phyloP scores from a whole-genome alignment of 2,888 invertebrate species.

The Oscheius sp. region DNA sequence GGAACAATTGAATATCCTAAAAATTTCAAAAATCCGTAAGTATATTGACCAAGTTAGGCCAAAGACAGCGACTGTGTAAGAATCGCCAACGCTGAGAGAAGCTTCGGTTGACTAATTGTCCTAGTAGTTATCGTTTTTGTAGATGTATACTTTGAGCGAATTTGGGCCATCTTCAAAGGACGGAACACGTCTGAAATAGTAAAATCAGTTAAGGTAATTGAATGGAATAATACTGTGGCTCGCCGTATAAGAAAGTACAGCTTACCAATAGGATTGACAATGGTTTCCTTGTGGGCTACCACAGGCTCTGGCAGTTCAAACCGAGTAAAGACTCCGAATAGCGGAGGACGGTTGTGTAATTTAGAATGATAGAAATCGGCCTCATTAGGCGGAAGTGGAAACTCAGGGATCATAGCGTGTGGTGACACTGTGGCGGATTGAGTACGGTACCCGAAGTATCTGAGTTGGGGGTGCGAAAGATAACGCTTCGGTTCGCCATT shows the following conservation, averaged over 20 bases:
- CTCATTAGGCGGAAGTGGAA: conserved; percentile 55
- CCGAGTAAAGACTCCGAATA: conserved; percentile 40
- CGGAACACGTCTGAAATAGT: conserved; percentile 32
- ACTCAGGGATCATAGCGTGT: conserved; percentile 54
- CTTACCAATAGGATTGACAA: conserved; percentile 45
- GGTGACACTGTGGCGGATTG: not conserved
- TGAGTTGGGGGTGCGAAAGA: conserved; percentile 26
- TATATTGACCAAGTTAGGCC: not conserved
- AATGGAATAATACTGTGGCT: not conserved
- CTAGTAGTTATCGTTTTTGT: conserved; percentile 4
- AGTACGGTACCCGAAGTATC: conserved; percentile 21
- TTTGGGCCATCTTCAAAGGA: conserved; percentile 33
- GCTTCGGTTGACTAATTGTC: conserved; percentile 13
- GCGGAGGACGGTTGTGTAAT: conserved; percentile 46
- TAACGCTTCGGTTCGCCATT: conserved; percentile 31
- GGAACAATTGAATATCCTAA: conserved; percentile 29
- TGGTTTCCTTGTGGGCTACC: conserved; percentile 37
- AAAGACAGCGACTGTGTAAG: not conserved
- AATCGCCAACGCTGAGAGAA: conserved; percentile 6
- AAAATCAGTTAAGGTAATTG: not conserved
- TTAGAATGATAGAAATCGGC: conserved; percentile 56
- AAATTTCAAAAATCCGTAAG: conserved; percentile 28
- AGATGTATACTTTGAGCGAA: conserved; percentile 1
- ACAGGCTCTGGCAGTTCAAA: conserved; percentile 26
- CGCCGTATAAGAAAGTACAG: not conserved